Evolutionary conservation across 1,140 invertebrate species (phyloP), one percentile per base, ranked within the genome.

Genomic region (Dryas iulia): DNA sequence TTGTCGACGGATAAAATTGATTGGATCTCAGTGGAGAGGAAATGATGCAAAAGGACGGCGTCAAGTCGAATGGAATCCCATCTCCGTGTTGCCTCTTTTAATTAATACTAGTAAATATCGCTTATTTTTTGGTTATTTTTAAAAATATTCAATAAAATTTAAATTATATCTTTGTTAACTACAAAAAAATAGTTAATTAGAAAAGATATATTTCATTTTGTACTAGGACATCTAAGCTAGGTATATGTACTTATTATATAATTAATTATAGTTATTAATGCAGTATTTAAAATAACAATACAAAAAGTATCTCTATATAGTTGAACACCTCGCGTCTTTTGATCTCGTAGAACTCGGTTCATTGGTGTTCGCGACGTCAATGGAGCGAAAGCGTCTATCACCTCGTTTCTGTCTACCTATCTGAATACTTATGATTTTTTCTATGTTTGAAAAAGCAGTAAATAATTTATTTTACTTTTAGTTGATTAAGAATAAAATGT

Each of bases 1-100:
- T 72, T 63, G 62, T 65, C 56, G 62, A 25, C 35, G 67, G 64
- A 69, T 76, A 75, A 69, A 76, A 73, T 58, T 75, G 78, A 83
- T 84, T 83, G 81, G 76, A 83, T 84, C 77, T 76, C 80, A 79
- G 72, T 67, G 70, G 58, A 81, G 76, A 79, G 78, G 77, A 79
- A 82, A 78, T 79, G 71, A 77, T 61, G 68, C 71, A 83, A 84
- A 82, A 78, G 73, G 77, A 79, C 73, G 53, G 65, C 57, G 62
- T 28, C 72, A 69, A 74, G 66, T 58, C 62, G 68, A 70, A 70
- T 62, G 54, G 56, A 63, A 66, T 71, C 59, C 58, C 53, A 61
- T 71, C 67, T 63, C 59, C 18, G n/a, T 65, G 69, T 71, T 71
- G 69, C 69, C 69, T 60, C 26, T 63, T 69, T 63, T 69, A 69